Conservation (phyloP, 1,140 invertebrate species). For the Berghia stephanieae region DNA sequence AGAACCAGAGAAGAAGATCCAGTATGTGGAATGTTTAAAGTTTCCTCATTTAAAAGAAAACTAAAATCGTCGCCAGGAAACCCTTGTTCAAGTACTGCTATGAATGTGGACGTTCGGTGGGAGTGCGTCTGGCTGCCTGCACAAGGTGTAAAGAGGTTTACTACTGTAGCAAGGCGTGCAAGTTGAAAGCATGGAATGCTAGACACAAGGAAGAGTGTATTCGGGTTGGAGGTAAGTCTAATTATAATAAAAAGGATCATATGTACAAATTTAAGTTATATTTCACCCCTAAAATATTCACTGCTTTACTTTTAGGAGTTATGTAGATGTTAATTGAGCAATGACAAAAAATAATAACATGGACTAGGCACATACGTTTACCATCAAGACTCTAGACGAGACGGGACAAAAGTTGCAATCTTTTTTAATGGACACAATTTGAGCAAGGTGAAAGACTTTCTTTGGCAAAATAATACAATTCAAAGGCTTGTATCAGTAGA, state of each 20-base stretch:
- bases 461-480: too few species aligned
- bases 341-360: too few species aligned
- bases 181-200: conserved; percentile 64
- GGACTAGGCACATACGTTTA: too few species aligned
- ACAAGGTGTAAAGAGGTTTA: conserved; percentile 66
- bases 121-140: conserved; percentile 62
- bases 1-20: background rate
- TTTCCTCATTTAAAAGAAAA: too few species aligned
- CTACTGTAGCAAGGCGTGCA: conserved; percentile 68
- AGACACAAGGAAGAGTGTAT: conserved; percentile 66
- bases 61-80: too few species aligned
- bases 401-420: too few species aligned
- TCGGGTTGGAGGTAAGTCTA: conserved; percentile 54
- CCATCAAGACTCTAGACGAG: too few species aligned
- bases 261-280: background rate
- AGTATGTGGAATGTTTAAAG: background rate
- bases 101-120: conserved; percentile 65
- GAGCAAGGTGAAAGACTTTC: too few species aligned
- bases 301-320: background rate
- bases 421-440: too few species aligned
- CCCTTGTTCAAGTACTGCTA: conserved; percentile 65
- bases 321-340: too few species aligned
- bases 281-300: background rate
- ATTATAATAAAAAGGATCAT: background rate
- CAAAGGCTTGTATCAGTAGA: too few species aligned